Evolutionary conservation across 1,140 invertebrate species (phyloP).

Genomic region (Arion vulgaris): DNA sequence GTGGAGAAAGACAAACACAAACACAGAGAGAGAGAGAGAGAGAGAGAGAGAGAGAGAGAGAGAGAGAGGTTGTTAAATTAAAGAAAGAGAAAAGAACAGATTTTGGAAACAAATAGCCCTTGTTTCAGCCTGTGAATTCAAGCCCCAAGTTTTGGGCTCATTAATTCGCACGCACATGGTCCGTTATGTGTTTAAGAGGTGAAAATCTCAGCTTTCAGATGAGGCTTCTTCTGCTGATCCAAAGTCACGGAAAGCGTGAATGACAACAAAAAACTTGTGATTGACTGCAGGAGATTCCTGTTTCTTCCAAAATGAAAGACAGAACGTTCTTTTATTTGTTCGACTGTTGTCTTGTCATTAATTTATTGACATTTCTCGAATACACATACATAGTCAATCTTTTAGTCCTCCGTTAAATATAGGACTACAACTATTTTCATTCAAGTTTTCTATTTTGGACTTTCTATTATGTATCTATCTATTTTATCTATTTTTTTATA

Average conservation of each 20-base stretch:
- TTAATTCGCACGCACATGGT: conserved; percentile 6
- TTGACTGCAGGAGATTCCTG: not conserved
- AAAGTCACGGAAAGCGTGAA: conserved; percentile 9
- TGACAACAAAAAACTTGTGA: not conserved
- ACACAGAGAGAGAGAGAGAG: not conserved
- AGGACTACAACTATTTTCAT: too few species aligned
- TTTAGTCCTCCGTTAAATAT: too few species aligned
- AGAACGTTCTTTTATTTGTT: not conserved
- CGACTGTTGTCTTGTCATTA: too few species aligned
- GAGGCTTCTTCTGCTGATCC: not conserved
- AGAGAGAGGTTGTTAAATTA: not conserved
- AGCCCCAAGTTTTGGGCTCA: conserved; percentile 1
- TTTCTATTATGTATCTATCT: too few species aligned
- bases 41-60: not conserved
- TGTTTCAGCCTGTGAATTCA: not conserved
- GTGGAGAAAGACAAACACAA: not conserved
- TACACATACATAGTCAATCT: too few species aligned
- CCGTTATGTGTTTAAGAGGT: not conserved
- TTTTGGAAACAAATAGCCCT: not conserved
- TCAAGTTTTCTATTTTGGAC: too few species aligned
- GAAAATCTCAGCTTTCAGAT: not conserved
- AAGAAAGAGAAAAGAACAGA: not conserved
- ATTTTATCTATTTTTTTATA: too few species aligned
- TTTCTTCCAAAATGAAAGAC: not conserved
- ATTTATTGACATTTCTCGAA: too few species aligned